phyloP scores from a whole-genome alignment of 92 coral and sea anemone genomes.

The Epizoanthus stellaris region DNA sequence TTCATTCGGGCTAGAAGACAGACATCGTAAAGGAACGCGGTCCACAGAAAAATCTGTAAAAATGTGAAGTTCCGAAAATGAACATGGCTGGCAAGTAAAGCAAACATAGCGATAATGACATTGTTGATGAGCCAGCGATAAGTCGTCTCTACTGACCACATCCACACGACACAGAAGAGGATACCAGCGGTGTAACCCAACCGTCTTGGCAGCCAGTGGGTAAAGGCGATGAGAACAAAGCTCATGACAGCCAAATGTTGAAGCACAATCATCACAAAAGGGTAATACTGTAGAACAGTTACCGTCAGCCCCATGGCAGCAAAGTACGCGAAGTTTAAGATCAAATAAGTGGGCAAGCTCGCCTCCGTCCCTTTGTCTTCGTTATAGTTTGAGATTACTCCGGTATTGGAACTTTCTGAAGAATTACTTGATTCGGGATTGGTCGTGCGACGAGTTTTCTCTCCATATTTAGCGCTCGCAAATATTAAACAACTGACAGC shows the following conservation, averaged over 20 bases:
- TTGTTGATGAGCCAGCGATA: slow-evolving; percentile 94
- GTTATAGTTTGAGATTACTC: background rate
- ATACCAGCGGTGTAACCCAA: slow-evolving; percentile 75
- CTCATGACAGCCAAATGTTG: slow-evolving; percentile 91
- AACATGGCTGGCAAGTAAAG: slow-evolving; percentile 88
- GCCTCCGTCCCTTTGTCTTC: slow-evolving; percentile 59
- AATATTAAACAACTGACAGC: slow-evolving; percentile 78
- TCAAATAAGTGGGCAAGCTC: slow-evolving; percentile 66
- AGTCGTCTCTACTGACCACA: slow-evolving; percentile 71
- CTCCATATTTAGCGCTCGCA: slow-evolving; percentile 88
- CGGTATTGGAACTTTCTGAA: slow-evolving; percentile 8
- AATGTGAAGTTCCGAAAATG: slow-evolving; percentile 94
- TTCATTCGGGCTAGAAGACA: slow-evolving; percentile 83
- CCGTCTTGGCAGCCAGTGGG: slow-evolving; percentile 83
- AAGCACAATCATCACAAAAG: slow-evolving; percentile 73
- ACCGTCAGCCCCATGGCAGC: slow-evolving; percentile 87
- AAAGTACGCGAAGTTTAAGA: slow-evolving; percentile 80
- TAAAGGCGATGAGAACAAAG: slow-evolving; percentile 82
- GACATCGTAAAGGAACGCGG: slow-evolving; percentile 93
- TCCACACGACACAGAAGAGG: slow-evolving; percentile 69
- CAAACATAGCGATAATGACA: slow-evolving; percentile 87
- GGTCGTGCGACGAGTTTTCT: slow-evolving; percentile 60
- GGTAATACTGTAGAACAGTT: slow-evolving; percentile 74
- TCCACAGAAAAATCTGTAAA: slow-evolving; percentile 95
- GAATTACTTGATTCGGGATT: background rate